Evolutionary conservation across 1,140 invertebrate genomes (phyloP), one percentile per base, ranked within the genome.

Genomic region (Yoshiicerus persimilis): DNA sequence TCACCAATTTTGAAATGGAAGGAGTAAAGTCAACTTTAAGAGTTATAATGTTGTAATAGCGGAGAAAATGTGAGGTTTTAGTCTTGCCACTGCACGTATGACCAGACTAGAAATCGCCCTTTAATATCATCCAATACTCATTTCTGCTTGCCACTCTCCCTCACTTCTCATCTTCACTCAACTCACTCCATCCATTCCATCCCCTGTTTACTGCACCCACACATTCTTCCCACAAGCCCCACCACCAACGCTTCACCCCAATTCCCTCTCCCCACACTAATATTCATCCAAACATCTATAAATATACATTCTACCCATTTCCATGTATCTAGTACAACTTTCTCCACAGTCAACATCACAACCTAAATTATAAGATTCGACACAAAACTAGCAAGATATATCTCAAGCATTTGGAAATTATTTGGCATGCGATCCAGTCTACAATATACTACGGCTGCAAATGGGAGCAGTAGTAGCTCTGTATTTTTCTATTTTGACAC

Each of bases 61-160:
- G 34, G 56, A 47, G 56, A 36, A 87, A 87, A 87, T 87, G 87
- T 88, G 87, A 85, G 84, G 80, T 86, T 88, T 88, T 39, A 80
- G 32, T 70, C 87, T 38, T 32, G 23, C 62, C 36, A 86, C 62
- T 41, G 66, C 13, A 62, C 34, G 38, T 86, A 86, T 88, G 89
- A 86, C 89, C 56, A 66, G 89, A 89, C 84, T 89, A 89, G 89
- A 89, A 89, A 89, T 89, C 75, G 87, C 13, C 85, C 41, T 88
- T 89, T 89, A 89, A 88, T 80, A 80, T 80, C 75, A 47, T 88
- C 80, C 87, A 85, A 88, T 88, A 88, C 87, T 83, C 87, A 88
- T 88, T 88, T 88, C 34, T 85, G 70, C n/a, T 85, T 47, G 27
- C 39, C 84, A 88, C 77, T 88, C 41, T 9, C 25, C 25, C 16